Percentiles rank a stretch among this genome's conserved stretches.
These are phyloP conservation scores for Coecobrya sp. DNA, from an alignment of 2,888 invertebrate genomes.

Conservation along the genomic window DNA sequence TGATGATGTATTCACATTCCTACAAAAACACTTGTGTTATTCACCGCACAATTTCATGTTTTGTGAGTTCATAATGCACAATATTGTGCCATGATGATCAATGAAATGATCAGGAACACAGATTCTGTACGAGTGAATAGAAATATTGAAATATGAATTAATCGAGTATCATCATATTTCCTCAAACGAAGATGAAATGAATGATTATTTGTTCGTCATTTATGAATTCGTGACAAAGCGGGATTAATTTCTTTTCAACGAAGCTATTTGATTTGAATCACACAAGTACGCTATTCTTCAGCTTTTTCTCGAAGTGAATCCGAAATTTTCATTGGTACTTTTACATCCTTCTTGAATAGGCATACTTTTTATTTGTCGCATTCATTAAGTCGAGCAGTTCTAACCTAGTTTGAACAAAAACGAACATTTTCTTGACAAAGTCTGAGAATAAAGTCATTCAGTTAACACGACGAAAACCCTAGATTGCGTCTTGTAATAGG, in stretches of 20 bases:
- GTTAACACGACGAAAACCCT: slow-evolving; percentile 25
- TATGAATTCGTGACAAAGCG: no score
- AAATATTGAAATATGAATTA: no score
- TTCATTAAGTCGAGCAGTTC: not conserved
- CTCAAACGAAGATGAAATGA: no score
- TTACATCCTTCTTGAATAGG: not conserved
- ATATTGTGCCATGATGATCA: not conserved
- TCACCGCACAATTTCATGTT: not conserved
- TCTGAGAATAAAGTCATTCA: slow-evolving; percentile 44
- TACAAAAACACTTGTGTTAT: not conserved
- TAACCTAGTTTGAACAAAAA: slow-evolving; percentile 26
- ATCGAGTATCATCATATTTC: no score
- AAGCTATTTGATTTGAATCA: no score
- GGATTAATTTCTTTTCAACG: no score
- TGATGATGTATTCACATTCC: not conserved
- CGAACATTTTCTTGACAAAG: not conserved
- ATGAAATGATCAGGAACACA: not conserved
- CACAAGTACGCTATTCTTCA: no score
- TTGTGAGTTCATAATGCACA: not conserved
- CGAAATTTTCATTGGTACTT: not conserved
- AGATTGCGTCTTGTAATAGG: not conserved
- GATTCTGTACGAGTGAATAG: not conserved
- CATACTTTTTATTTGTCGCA: not conserved
- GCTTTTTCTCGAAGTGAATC: not conserved
- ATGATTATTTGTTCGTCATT: no score